phyloP scores from a whole-genome alignment of 23 tunicate genomes.

The Diplosoma virens region DNA sequence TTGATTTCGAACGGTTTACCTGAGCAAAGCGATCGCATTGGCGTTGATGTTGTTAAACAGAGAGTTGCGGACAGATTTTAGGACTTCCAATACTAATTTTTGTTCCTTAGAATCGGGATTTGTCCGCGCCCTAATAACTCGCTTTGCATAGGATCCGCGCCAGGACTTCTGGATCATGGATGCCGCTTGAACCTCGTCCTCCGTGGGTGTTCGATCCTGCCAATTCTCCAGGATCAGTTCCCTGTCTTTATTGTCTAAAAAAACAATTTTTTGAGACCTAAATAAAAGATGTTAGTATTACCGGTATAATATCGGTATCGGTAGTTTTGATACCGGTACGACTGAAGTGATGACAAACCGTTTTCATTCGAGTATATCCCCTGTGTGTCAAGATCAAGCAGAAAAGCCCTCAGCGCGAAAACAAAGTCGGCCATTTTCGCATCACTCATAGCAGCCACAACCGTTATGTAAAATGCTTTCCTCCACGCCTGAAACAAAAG shows the following conservation, averaged over 20 bases:
- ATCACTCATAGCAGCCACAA: conserved; percentile 35
- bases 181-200: conserved; percentile 55
- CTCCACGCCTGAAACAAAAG: conserved; percentile 42
- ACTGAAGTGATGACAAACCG: too few species aligned
- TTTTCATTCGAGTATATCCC: too few species aligned
- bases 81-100: conserved; percentile 21
- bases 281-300: too few species aligned
- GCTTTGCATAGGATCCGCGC: conserved; percentile 50
- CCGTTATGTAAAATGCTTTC: conserved; percentile 37
- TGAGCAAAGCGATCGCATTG: conserved; percentile 26
- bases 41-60: conserved; percentile 45
- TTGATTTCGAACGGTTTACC: too few species aligned
- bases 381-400: conserved; percentile 38
- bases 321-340: too few species aligned
- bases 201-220: conserved; percentile 22
- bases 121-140: conserved; percentile 11
- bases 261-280: too few species aligned
- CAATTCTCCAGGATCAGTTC: too few species aligned
- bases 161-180: conserved; percentile 56
- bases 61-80: conserved; percentile 36
- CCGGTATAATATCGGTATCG: too few species aligned
- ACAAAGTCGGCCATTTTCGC: conserved; percentile 30
- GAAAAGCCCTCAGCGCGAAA: conserved; percentile 46
- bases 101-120: conserved; percentile 40
- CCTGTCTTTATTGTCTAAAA: too few species aligned